phyloP scores from a whole-genome alignment of 2,797 vertebrate genomes.

The Bovichtus variegatus region DNA sequence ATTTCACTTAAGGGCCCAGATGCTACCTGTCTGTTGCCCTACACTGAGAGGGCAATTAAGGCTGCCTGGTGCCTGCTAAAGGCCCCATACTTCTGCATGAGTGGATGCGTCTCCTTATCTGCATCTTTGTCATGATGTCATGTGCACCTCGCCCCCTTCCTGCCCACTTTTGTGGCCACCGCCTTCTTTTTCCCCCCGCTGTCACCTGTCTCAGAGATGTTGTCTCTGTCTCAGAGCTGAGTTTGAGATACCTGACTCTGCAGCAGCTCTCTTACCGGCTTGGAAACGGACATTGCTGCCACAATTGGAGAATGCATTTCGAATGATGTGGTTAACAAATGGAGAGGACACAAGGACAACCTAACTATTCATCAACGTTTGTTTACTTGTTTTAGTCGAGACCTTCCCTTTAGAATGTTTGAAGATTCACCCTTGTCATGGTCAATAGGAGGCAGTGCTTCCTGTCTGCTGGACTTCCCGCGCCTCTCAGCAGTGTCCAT shows the following conservation, averaged over 20 bases:
- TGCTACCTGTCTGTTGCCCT: conserved; percentile 74
- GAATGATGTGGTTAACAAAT: neutral
- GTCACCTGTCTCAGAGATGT: conserved; percentile 4
- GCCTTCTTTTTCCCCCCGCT: conserved; percentile 41
- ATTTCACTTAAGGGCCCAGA: conserved; percentile 86
- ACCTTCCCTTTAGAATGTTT: neutral
- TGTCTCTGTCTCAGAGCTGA: neutral
- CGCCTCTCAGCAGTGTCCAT: neutral
- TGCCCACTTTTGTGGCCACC: conserved; percentile 54
- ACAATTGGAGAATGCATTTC: neutral
- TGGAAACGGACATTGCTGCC: neutral
- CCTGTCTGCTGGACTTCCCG: neutral
- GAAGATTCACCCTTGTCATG: conserved; percentile 7
- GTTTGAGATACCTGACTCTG: neutral
- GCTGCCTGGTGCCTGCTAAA: conserved; percentile 74
- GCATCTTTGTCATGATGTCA: conserved; percentile 61
- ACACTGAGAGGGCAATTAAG: conserved; percentile 74
- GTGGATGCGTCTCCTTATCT: conserved; percentile 63
- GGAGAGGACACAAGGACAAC: neutral
- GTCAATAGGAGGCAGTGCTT: neutral
- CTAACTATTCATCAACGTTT: neutral
- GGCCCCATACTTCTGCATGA: conserved; percentile 77
- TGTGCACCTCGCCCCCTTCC: conserved; percentile 62
- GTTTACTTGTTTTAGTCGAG: neutral
- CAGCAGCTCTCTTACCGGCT: neutral